A percentile compares a stretch with the other conserved stretches of the same genome.
Evolutionary conservation across 2,888 invertebrate genomes (phyloP).

Genomic region (Parnassius mnemosyne): DNA sequence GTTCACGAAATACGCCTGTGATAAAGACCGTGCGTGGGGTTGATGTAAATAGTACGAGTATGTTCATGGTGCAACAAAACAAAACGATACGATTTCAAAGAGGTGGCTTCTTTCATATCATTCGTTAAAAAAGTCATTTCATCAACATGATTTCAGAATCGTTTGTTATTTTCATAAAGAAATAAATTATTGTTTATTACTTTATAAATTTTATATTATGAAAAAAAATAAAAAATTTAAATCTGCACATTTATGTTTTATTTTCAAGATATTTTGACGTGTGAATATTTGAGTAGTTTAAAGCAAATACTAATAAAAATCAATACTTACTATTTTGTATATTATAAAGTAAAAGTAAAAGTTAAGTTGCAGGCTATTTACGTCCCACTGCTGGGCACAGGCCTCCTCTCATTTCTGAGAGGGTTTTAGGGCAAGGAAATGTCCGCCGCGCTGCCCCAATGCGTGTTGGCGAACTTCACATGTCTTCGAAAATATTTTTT

Average conservation of each 20-base stretch:
- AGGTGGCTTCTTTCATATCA: not conserved
- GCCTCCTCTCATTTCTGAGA: no score
- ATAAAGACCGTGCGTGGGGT: not conserved
- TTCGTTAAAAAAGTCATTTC: not conserved
- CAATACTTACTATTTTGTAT: no score
- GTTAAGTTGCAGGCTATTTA: no score
- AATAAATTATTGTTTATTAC: constrained; percentile 20
- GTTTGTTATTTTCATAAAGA: constrained; percentile 21
- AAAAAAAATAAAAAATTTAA: constrained; percentile 12
- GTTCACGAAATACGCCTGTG: not conserved
- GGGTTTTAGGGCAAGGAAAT: no score
- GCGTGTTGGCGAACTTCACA: no score
- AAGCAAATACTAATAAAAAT: no score
- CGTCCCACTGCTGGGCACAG: no score
- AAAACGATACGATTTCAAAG: constrained; percentile 1
- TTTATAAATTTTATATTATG: constrained; percentile 26
- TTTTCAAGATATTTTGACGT: not conserved
- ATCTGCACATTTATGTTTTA: constrained; percentile 2
- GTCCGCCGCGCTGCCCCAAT: no score
- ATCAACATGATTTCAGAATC: constrained; percentile 9
- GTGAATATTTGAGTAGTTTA: no score
- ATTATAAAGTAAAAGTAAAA: no score
- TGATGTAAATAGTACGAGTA: not conserved
- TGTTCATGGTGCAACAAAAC: constrained; percentile 1
- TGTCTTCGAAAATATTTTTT: no score